A percentile compares a stretch with the other conserved stretches of the same genome.
Conservation (phyloP, 2,888 invertebrate species). For the Brenthis daphne region DNA sequence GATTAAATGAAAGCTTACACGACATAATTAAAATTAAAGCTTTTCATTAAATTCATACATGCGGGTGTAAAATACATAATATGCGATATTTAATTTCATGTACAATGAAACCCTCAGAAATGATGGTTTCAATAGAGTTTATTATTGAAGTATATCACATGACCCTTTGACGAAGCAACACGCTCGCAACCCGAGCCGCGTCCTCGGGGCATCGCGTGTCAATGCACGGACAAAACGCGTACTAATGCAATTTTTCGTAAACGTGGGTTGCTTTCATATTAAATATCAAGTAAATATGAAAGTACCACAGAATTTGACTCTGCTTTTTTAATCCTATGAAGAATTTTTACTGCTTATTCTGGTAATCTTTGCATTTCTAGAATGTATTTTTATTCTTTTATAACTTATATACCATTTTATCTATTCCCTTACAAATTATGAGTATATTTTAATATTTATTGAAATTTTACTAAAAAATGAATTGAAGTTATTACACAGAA, state of each 20-base stretch:
- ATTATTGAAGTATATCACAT: conserved; percentile 43
- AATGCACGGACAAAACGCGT: conserved; percentile 42
- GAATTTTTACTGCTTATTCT: background rate
- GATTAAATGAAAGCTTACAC: background rate
- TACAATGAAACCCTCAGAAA: conserved; percentile 37
- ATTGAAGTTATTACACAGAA: too few species aligned
- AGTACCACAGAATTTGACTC: background rate
- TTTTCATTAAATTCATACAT: conserved; percentile 21
- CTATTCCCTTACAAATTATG: too few species aligned
- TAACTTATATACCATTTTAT: too few species aligned
- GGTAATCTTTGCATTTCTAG: background rate
- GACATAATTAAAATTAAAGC: conserved; percentile 25
- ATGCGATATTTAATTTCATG: conserved; percentile 33
- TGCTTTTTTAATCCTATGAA: background rate
- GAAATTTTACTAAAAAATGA: too few species aligned
- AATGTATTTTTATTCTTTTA: background rate
- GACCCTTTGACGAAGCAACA: conserved; percentile 43
- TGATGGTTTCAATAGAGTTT: conserved; percentile 31
- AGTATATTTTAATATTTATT: too few species aligned
- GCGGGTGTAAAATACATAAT: conserved; percentile 29
- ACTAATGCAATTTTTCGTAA: conserved; percentile 41
- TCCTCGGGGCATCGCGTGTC: conserved; percentile 43
- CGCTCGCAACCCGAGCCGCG: conserved; percentile 39
- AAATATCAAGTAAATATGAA: conserved; percentile 6
- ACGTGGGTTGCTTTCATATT: conserved; percentile 2